A percentile compares a stretch with the other conserved stretches of the same genome.
Evolutionary conservation across 2,888 invertebrate genomes (phyloP).

Genomic region (Tupiocoris notatus): DNA sequence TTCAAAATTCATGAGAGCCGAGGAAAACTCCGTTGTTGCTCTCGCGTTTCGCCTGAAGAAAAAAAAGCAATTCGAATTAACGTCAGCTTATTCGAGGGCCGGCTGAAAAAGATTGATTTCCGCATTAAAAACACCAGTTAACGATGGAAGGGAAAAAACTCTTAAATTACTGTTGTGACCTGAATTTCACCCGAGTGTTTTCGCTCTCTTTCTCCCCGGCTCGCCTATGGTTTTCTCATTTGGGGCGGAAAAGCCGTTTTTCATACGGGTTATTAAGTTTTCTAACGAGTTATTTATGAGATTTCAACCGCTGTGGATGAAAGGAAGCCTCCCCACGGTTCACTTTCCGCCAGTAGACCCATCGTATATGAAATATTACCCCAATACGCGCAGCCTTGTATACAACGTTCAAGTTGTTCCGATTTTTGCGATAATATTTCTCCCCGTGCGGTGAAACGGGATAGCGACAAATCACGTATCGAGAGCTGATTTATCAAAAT

Average conservation of each 20-base stretch:
- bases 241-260: conserved; percentile 26
- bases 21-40: background rate
- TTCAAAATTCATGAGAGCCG: background rate
- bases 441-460: background rate
- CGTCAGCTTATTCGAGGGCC: background rate
- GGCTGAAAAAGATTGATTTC: background rate
- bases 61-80: background rate
- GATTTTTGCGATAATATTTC: background rate
- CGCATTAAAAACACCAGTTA: background rate
- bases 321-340: background rate
- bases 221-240: conserved; percentile 19
- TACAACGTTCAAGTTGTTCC: background rate
- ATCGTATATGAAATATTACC: background rate
- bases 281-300: conserved; percentile 24
- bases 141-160: background rate
- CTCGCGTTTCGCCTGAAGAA: background rate
- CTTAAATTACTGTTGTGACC: background rate
- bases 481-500: background rate
- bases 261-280: conserved; percentile 26
- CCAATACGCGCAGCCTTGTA: background rate
- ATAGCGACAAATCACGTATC: background rate
- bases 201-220: background rate
- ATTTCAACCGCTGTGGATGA: background rate
- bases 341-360: background rate
- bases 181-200: background rate